Base-by-base conservation (phyloP, 2,113 vertebrate genomes). In the Callopanchax toddi region DNA sequence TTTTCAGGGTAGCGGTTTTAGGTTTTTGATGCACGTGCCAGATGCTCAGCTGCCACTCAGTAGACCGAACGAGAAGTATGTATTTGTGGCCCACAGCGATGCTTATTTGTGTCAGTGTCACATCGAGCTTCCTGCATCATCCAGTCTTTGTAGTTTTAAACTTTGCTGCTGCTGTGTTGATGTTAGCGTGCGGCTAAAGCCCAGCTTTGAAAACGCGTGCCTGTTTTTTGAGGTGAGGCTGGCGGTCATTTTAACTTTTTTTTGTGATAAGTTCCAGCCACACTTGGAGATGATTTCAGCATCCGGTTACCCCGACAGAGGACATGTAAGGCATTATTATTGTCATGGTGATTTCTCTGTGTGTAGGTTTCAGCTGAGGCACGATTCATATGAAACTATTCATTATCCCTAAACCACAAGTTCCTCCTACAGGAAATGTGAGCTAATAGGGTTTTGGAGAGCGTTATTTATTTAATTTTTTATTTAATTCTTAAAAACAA, bases 91-190 rank as follows among this genome's bases (percentile, higher is more conserved):
- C 48, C 20, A 49, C 29, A 1, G 61, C 21, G 32, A 34, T 73
- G 74, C 74, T 82, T 89, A 79, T 81, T 84, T 82, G 75, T 85
- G 71, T 87, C 68, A 69, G 67, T 55, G 65, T 78, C 55, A 62
- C 74, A 48, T 76, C 51, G 46, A 58, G 82, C 77, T 44, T 58
- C 69, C 59, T 29, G 43, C 64, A 52, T 61, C 22, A 66, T 65
- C 73, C 66, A 11, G 43, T 78, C 76, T 67, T 2, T 74, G 76
- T 22, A 17, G 62, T 10, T 72, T 25, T 12, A 58, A 75, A 54
- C 48, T 76, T 37, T 17, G 6, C 36, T 34, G 66, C 51, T 6
- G 25, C 58, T 44, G 29, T 75, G 76, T 77, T 65, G 74, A 75
- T 52, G 58, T 74, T 73, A 42, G 56, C 46, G 52, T 64, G 46